A percentile compares a stretch with the other conserved stretches of the same genome.
Evolutionary conservation across 2,888 invertebrate species (phyloP).

Genomic region (Hemaris fuciformis): DNA sequence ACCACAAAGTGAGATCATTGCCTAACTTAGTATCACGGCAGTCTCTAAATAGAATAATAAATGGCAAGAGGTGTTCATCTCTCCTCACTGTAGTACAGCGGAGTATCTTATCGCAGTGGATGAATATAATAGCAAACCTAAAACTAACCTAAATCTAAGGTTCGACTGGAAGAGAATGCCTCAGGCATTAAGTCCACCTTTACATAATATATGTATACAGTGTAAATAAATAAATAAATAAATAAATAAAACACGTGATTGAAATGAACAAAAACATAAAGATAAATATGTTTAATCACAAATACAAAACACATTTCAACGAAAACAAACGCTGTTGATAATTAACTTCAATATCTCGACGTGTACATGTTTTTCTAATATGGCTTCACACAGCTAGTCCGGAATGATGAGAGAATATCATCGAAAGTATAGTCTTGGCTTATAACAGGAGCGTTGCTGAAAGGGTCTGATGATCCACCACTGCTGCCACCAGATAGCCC

Average conservation of each 20-base stretch:
- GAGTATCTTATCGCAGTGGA: no score
- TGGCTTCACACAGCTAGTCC: conserved; percentile 30
- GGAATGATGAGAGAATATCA: conserved; percentile 33
- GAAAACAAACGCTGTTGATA: neutral
- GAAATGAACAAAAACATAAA: neutral
- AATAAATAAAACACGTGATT: neutral
- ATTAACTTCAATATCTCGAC: neutral
- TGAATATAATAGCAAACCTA: no score
- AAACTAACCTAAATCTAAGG: no score
- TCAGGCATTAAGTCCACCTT: no score
- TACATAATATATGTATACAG: no score
- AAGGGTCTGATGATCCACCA: conserved; percentile 29
- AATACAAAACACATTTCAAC: neutral
- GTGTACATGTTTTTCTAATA: conserved; percentile 18
- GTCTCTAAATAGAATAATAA: no score
- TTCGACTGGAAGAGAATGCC: no score
- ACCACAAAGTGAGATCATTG: no score
- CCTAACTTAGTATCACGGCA: no score
- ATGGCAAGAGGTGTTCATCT: no score
- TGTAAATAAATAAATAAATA: no score
- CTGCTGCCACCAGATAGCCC: conserved; percentile 39
- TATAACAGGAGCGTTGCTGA: conserved; percentile 34
- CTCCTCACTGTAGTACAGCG: no score
- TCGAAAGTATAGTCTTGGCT: conserved; percentile 33
- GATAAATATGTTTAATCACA: neutral